A percentile compares a stretch with the other conserved stretches of the same genome.
phyloP scores from a whole-genome alignment of 2,113 vertebrate genomes.

The Sardina pilchardus region DNA sequence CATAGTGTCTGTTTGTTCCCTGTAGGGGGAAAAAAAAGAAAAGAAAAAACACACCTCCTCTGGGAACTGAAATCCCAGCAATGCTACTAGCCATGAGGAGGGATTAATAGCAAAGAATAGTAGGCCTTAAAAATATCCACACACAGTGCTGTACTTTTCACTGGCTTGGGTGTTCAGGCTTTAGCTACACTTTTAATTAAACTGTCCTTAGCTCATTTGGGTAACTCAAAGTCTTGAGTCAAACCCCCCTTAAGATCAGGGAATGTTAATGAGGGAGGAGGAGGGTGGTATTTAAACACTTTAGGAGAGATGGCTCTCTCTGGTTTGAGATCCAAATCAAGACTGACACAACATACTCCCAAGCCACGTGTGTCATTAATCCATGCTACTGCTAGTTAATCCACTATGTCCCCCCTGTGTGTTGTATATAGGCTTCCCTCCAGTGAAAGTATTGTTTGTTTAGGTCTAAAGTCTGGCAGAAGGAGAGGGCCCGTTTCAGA shows the following conservation, averaged over 20 bases:
- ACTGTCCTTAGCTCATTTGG: background rate
- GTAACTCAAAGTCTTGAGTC: background rate
- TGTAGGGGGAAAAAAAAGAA: no score
- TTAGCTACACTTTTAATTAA: background rate
- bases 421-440: no score
- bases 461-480: no score
- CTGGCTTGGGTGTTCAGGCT: background rate
- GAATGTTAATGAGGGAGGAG: background rate
- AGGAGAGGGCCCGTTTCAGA: no score
- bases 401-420: background rate
- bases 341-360: background rate
- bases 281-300: background rate
- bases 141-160: background rate
- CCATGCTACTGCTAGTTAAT: background rate
- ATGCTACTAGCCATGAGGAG: background rate
- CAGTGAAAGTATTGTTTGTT: no score
- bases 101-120: background rate
- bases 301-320: background rate
- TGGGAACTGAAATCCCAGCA: background rate
- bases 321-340: background rate
- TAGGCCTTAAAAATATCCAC: background rate
- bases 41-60: background rate
- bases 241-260: background rate
- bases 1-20: background rate
- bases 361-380: background rate